A percentile compares a stretch with the other conserved stretches of the same genome.
Evolutionary conservation across 2,113 vertebrate genomes (phyloP).

Genomic region (Albula glossodonta): DNA sequence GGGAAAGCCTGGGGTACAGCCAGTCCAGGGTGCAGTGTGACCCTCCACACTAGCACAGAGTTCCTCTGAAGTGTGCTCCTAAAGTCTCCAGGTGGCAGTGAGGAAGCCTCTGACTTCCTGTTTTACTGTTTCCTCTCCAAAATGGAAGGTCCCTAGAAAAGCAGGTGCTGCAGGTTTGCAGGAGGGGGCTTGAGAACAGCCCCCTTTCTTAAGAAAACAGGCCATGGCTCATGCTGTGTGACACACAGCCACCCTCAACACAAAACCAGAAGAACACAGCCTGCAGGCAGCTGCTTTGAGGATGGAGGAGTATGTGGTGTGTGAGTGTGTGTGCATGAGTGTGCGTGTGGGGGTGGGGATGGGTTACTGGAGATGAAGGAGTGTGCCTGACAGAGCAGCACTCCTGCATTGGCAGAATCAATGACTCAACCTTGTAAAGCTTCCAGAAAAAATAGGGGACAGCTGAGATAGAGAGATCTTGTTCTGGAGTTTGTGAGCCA

Average conservation of each 20-base stretch:
- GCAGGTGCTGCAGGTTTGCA: slow-evolving; percentile 13
- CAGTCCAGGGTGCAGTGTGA: too few species aligned
- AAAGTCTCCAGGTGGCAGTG: neutral
- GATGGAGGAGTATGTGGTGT: neutral
- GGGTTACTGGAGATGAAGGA: slow-evolving; percentile 4
- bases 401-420: neutral
- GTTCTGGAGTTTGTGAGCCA: neutral
- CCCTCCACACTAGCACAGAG: neutral
- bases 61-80: neutral
- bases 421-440: neutral
- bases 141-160: neutral
- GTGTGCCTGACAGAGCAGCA: slow-evolving; percentile 17
- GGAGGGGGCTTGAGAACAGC: neutral
- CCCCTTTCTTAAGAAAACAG: neutral
- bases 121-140: slow-evolving; percentile 2
- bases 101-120: slow-evolving; percentile 18
- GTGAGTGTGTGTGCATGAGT: too few species aligned
- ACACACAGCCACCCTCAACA: neutral
- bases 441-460: neutral
- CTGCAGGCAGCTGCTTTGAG: neutral
- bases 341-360: neutral
- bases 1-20: too few species aligned
- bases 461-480: neutral
- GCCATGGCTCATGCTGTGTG: neutral
- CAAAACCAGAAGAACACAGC: neutral